phyloP scores from a whole-genome alignment of 1,140 invertebrate genomes.

The Diorhabda elongata region DNA sequence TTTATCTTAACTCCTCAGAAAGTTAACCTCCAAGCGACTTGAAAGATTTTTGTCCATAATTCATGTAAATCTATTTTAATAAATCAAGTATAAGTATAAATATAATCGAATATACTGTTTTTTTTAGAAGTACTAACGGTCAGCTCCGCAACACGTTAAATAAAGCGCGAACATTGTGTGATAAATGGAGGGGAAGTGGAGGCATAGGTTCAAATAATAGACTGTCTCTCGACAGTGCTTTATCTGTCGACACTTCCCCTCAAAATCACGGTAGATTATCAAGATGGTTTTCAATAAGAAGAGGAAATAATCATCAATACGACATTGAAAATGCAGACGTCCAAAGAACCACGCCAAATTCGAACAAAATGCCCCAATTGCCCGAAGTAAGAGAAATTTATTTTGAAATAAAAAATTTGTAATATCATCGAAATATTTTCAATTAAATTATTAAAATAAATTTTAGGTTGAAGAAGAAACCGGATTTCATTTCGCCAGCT shows the following conservation, averaged over 20 bases:
- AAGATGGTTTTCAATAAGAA: constrained; percentile 78
- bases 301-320: constrained; percentile 75
- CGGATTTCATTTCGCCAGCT: constrained; percentile 45
- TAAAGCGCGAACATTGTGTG: constrained; percentile 65
- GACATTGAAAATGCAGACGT: constrained; percentile 55
- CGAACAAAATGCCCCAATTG: constrained; percentile 70
- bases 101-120: constrained; percentile 8
- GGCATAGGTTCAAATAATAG: constrained; percentile 40
- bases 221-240: constrained; percentile 42
- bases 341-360: constrained; percentile 34
- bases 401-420: not conserved
- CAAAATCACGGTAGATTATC: constrained; percentile 63
- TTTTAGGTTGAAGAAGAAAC: constrained; percentile 59
- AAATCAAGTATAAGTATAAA: not conserved
- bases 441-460: not conserved
- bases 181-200: constrained; percentile 60
- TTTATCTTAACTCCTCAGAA: no score
- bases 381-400: constrained; percentile 58
- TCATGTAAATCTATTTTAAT: not conserved
- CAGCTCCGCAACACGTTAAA: constrained; percentile 65
- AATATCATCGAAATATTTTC: not conserved
- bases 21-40: no score
- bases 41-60: not conserved
- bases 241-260: constrained; percentile 56
- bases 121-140: constrained; percentile 57